Evolutionary conservation across 2,888 invertebrate species (phyloP).

Genomic region (Sialis fuliginosa): DNA sequence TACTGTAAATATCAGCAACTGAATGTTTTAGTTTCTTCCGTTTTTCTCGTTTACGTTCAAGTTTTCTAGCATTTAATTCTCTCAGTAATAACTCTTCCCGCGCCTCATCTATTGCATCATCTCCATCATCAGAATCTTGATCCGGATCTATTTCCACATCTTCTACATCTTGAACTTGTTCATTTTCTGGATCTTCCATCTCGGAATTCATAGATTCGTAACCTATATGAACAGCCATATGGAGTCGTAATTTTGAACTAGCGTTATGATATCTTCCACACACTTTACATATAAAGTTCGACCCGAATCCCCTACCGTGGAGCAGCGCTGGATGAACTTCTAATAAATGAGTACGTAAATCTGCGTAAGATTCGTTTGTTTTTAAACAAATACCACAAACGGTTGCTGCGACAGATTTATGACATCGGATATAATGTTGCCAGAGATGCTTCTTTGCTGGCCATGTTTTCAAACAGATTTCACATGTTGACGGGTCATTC

Average conservation of each 20-base stretch:
- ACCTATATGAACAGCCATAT: slow-evolving; percentile 36
- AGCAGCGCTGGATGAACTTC: slow-evolving; percentile 29
- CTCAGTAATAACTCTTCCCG: background rate
- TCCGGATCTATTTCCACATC: background rate
- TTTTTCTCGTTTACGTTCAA: background rate
- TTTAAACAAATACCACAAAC: slow-evolving; percentile 40
- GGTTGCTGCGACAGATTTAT: slow-evolving; percentile 34
- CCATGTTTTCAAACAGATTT: slow-evolving; percentile 40
- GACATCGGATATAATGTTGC: slow-evolving; percentile 39
- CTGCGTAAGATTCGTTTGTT: slow-evolving; percentile 30
- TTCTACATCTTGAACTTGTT: background rate
- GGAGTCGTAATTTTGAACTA: slow-evolving; percentile 32
- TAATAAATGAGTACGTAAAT: slow-evolving; percentile 28
- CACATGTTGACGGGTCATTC: slow-evolving; percentile 26
- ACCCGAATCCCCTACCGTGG: slow-evolving; percentile 31
- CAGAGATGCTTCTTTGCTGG: slow-evolving; percentile 40
- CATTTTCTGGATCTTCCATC: background rate
- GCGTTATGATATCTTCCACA: slow-evolving; percentile 38
- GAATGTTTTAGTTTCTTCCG: background rate
- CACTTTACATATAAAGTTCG: slow-evolving; percentile 35
- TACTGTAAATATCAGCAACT: background rate
- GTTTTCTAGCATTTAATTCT: background rate
- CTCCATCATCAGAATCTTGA: background rate
- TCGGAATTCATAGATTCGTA: slow-evolving; percentile 15
- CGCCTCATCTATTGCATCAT: background rate